Evolutionary conservation across 2,113 vertebrate genomes (phyloP), one percentile per base, ranked within the genome.

Genomic region (Oreochromis niloticus): DNA sequence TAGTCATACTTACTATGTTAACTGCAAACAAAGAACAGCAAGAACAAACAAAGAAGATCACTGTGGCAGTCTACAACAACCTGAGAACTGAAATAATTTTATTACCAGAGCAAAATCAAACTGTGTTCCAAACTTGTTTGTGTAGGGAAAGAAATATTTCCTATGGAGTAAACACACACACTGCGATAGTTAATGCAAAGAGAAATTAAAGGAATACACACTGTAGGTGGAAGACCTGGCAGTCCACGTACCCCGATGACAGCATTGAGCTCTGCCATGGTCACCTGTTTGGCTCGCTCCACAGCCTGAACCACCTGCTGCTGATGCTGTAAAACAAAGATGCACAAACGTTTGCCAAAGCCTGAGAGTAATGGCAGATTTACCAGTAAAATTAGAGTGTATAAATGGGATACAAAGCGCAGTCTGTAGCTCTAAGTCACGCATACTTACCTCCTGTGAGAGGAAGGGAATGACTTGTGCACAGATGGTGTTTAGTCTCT

Each of bases 381-480:
- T 34, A 87, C 82, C 12, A 82, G 7, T 11, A 52, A 85, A 87
- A 82, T 36, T 2, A 30, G n/a, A 79, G 57, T 75, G 22, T 50
- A 87, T 75, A 63, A 91, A 83, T 41, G 32, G 46, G 17, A 54
- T 46, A 43, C 75, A 41, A 84, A 84, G 56, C 7, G 46, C 14
- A 81, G 80, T 81, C 39, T 85, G 34, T 50, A 32, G 95, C 90
- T 95, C 50, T 82, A 80, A 85, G 63, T 86, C 97, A 75, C 87
- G 87, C 83, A 79, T 82, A 92, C 88, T 94, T 98, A 99, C 98
- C 98, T 99, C 98, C 97, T 99, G 98, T 96, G 98, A 99, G 95
- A 99, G 98, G 97, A 99, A 99, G 87, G 98, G 98, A 96, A 99
- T 98, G 97, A 99, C 98, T 98, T 99, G 98, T 93, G 98, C 98